Evolutionary conservation across 2,113 vertebrate species (phyloP), one percentile per base, ranked within the genome.

Genomic region (Lucifuga dentata): DNA sequence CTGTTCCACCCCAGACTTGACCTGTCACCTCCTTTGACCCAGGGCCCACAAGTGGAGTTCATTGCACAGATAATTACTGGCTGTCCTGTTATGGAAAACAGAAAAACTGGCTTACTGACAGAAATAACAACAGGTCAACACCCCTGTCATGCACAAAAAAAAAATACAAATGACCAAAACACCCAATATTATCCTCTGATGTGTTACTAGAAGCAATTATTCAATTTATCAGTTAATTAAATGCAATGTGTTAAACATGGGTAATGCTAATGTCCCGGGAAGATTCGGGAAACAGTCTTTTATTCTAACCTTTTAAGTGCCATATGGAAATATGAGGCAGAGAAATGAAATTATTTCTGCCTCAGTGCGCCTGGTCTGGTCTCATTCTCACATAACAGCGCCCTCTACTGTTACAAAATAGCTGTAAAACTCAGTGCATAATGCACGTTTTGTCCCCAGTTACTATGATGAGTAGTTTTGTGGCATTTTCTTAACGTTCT

Each of bases 11-110:
- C 83, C 17, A 62, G 78, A 68, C 49, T 78, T 58, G 84, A 84
- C 80, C 82, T 80, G 72, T 83, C 73, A 84, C 85, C 82, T 73
- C 67, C 70, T 86, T 74, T 76, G 76, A 76, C 67, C 46, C 51
- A 33, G 43, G 53, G 82, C 72, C 84, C n/a, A n/a, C n/a, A n/a
- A n/a, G n/a, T n/a, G 69, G 69, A 29, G 19, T 38, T 11, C n/a
- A 32, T 11, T n/a, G n/a, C n/a, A 44, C 29, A 50, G 57, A 58
- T 80, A 68, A 76, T 65, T 61, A 78, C 43, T 77, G 50, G 46
- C 17, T 36, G 66, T 83, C 13, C 52, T 46, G 6, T 24, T 40
- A 32, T 5, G 5, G 29, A 50, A 21, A 77, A 77, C 40, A 64
- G 79, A 61, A 80, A 68, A 16, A 60, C 46, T 41, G 74, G 11